Evolutionary conservation across 23 tunicate species (phyloP), one percentile per base, ranked within the genome.

Genomic region (Botrylloides violaceus): DNA sequence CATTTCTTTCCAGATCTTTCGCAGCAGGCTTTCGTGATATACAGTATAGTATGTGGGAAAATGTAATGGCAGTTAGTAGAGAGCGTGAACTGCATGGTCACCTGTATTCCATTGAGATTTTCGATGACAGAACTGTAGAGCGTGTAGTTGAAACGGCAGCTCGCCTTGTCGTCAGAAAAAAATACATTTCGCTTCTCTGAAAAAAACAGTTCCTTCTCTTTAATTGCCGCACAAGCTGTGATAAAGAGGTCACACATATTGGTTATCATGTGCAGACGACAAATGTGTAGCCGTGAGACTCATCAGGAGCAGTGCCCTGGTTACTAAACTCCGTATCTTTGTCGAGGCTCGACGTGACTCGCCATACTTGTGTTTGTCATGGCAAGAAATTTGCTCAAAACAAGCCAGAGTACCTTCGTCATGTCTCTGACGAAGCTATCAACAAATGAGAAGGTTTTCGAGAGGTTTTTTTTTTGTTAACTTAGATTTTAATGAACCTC

Each of bases 171-270:
- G n/a, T n/a, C n/a, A n/a, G n/a, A n/a, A n/a, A n/a, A n/a, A n/a
- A n/a, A n/a, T n/a, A n/a, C n/a, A n/a, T n/a, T n/a, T n/a, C n/a
- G n/a, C n/a, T n/a, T n/a, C n/a, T n/a, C n/a, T n/a, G n/a, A n/a
- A n/a, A n/a, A n/a, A n/a, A n/a, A n/a, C n/a, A n/a, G n/a, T n/a
- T n/a, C n/a, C n/a, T n/a, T n/a, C n/a, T 43, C 53, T 7, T 15
- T 43, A 15, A 43, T 43, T 43, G 53, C 53, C 53, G 15, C 26
- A 63, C 70, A 33, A 34, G 70, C 35, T 29, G 29, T 63, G 70
- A 63, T 33, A 33, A 63, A 63, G 70, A 63, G 70, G 70, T 63
- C 70, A 63, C 26, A 63, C 33, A 63, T 29, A 34, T 43, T 15
- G 15, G 12, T 43, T 43, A 43, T 43, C 15, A 15, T 43, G 53